Conservation (phyloP, 2,888 invertebrate species). For the Blastobasis lacticolella region DNA sequence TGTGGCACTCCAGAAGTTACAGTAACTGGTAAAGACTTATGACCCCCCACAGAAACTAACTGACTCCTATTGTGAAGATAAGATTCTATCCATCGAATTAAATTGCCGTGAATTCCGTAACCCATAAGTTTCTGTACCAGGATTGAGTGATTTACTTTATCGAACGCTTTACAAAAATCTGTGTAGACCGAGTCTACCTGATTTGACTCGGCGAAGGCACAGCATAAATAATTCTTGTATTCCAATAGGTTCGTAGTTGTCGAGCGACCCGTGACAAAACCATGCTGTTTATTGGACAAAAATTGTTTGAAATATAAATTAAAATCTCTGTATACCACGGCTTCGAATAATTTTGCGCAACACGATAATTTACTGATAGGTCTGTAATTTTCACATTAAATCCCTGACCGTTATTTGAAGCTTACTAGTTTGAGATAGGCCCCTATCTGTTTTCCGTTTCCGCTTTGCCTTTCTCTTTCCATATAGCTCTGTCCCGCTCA, state of each 20-base stretch:
- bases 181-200: not conserved
- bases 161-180: not conserved
- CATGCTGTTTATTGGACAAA: not conserved
- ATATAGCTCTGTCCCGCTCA: no score
- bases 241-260: not conserved
- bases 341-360: not conserved
- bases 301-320: no score
- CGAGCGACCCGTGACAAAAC: not conserved
- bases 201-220: not conserved
- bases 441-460: no score
- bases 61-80: not conserved
- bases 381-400: not conserved
- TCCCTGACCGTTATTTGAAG: no score
- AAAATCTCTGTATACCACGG: no score
- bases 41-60: not conserved
- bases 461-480: no score
- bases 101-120: not conserved
- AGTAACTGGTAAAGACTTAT: not conserved
- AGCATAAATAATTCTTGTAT: conserved; percentile 1
- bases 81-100: not conserved
- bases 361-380: not conserved
- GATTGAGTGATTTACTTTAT: not conserved
- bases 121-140: not conserved
- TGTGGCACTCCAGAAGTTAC: conserved; percentile 1
- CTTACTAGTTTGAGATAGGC: no score